Base-by-base conservation (phyloP, 2,113 vertebrate species). In the Psophia crepitans region DNA sequence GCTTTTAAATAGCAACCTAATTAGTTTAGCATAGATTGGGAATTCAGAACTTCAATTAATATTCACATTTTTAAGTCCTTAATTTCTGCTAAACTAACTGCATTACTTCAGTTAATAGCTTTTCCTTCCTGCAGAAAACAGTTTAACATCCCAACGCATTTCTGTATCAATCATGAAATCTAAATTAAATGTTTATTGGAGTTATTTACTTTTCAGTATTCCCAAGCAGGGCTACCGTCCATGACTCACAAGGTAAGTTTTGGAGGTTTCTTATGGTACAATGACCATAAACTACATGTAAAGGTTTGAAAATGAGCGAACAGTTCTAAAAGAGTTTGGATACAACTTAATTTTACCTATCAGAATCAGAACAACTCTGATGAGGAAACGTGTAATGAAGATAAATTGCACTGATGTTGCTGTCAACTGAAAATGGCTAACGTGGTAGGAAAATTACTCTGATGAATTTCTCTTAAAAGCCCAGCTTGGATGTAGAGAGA, bases 121-220 rank as follows among this genome's bases (percentile, higher is more conserved):
- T 96, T 95, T 95, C 63, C 87, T 82, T 93, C 90, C 88, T 94
- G 41, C 51, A 76, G 35, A 74, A 73, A 48, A 96, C 51, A 53
- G 79, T 27, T 93, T 96, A 96, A 91, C 68, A 75, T 80, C 78
- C 69, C 90, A 64, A 93, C 53, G 58, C 80, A 89, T 93, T 97
- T 95, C 81, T 69, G 33, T 84, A 90, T 91, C 76, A 96, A 90
- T 96, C 96, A 90, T 87, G 79, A 97, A 96, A 94, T 92, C 61
- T 92, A 91, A 97, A 96, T 96, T 97, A 97, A 97, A 94, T 81
- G 79, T 96, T 97, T 96, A 95, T 81, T 80, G 26, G 81, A 71
- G 75, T 94, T 85, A n/a, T 94, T 96, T 98, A 96, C 88, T 96
- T 95, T 90, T 75, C 87, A 93, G 33, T 56, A 49, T 93, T 81